A percentile compares a stretch with the other conserved stretches of the same genome.
phyloP scores from a whole-genome alignment of 2,113 vertebrate species.

The Nyctereutes procyonoides region DNA sequence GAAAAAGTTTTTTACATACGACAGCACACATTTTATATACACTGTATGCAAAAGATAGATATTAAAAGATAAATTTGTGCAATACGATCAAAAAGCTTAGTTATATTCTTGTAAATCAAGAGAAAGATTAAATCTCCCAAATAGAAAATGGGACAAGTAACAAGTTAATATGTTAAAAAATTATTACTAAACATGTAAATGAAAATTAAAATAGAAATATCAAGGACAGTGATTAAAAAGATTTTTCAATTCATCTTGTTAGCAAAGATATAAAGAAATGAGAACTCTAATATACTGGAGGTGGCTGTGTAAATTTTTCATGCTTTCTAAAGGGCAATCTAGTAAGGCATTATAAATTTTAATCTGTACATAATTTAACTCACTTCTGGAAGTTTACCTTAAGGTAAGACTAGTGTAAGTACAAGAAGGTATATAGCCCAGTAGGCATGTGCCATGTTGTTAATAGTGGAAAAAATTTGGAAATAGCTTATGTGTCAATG shows the following conservation, averaged over 20 bases:
- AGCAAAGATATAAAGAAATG: background rate
- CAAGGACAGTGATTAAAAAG: background rate
- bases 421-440: background rate
- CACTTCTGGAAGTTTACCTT: slow-evolving; percentile 49
- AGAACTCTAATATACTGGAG: background rate
- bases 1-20: background rate
- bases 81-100: background rate
- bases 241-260: background rate
- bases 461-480: slow-evolving; percentile 20
- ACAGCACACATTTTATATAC: background rate
- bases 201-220: slow-evolving; percentile 47
- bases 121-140: background rate
- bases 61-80: slow-evolving; percentile 32
- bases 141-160: background rate
- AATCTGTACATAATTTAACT: slow-evolving; percentile 48
- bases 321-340: slow-evolving; percentile 38
- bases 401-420: background rate
- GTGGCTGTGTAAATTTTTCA: background rate
- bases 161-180: background rate
- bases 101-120: background rate
- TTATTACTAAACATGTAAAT: background rate
- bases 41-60: background rate
- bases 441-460: background rate
- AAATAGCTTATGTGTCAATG: slow-evolving; percentile 63
- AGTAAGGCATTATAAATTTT: background rate